Percentiles rank a stretch among this genome's conserved stretches.
These are phyloP conservation scores for Bombus breviceps DNA, from an alignment of 1,140 invertebrate genomes.

Conservation along the genomic window DNA sequence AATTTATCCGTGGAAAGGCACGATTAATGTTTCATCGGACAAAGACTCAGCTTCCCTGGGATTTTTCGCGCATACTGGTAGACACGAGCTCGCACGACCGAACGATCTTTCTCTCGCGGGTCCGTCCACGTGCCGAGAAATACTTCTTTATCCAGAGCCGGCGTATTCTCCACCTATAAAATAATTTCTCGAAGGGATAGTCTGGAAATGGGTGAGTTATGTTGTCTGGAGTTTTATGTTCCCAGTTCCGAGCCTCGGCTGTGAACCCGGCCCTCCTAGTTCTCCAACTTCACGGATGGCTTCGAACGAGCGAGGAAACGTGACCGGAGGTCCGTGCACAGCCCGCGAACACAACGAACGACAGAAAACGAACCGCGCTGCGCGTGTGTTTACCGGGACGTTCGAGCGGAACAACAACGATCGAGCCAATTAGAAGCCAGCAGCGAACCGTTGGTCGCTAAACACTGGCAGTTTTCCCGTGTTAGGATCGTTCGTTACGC, in stretches of 20 bases:
- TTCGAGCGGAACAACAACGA: neutral
- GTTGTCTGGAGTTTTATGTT: constrained; percentile 67
- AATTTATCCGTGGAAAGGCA: constrained; percentile 30
- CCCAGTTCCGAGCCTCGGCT: neutral
- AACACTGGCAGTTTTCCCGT: too few species aligned
- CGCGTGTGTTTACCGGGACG: neutral
- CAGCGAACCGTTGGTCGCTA: too few species aligned
- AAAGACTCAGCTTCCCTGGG: constrained; percentile 8
- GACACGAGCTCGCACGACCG: neutral
- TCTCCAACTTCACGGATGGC: constrained; percentile 56
- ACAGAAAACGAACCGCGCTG: neutral
- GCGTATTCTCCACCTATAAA: constrained; percentile 52
- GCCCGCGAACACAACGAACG: constrained; percentile 15
- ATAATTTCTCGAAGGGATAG: constrained; percentile 73
- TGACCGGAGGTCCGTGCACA: constrained; percentile 56
- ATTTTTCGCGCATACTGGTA: constrained; percentile 32
- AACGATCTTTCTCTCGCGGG: constrained; percentile 47
- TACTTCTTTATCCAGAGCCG: neutral
- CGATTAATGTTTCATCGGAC: constrained; percentile 58
- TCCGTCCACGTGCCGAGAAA: constrained; percentile 51
- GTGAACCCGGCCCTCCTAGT: neutral
- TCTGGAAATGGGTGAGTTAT: constrained; percentile 71
- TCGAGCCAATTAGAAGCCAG: constrained; percentile 19
- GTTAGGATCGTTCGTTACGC: too few species aligned
- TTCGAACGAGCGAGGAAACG: constrained; percentile 49